Conservation (phyloP, 2,113 vertebrate genomes). For the Pedetes capensis region DNA sequence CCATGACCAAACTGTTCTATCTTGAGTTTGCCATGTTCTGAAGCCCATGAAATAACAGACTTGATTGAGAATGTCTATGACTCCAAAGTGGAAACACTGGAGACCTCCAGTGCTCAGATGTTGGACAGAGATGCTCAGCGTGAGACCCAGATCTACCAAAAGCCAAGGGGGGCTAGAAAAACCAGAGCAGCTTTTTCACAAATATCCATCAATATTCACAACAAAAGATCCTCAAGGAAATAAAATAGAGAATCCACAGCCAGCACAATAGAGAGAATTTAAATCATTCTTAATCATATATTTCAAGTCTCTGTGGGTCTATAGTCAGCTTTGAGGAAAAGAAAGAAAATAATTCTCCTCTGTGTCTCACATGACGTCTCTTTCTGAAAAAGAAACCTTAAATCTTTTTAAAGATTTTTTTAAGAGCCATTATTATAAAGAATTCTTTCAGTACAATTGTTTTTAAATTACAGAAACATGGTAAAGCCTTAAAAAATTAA, state of each 20-base stretch:
- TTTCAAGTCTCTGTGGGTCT: neutral
- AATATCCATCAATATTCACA: neutral
- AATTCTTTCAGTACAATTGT: neutral
- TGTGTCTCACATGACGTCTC: neutral
- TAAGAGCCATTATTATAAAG: neutral
- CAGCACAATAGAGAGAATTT: neutral
- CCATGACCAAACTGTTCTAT: neutral
- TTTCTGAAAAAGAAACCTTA: neutral
- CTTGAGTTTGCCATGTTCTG: neutral
- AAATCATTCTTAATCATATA: neutral
- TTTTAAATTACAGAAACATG: neutral
- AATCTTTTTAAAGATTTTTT: neutral
- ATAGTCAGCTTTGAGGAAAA: neutral
- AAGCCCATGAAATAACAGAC: neutral
- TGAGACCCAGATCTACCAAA: neutral
- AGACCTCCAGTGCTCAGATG: accelerated
- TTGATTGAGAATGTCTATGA: neutral
- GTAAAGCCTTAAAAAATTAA: neutral
- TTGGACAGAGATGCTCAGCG: no score
- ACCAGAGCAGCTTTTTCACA: neutral
- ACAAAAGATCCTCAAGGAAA: neutral
- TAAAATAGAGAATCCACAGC: neutral
- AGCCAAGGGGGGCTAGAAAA: neutral
- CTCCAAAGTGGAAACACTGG: neutral
- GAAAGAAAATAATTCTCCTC: neutral